Evolutionary conservation across 2,888 invertebrate genomes (phyloP).

Genomic region (Corbicula japonica): DNA sequence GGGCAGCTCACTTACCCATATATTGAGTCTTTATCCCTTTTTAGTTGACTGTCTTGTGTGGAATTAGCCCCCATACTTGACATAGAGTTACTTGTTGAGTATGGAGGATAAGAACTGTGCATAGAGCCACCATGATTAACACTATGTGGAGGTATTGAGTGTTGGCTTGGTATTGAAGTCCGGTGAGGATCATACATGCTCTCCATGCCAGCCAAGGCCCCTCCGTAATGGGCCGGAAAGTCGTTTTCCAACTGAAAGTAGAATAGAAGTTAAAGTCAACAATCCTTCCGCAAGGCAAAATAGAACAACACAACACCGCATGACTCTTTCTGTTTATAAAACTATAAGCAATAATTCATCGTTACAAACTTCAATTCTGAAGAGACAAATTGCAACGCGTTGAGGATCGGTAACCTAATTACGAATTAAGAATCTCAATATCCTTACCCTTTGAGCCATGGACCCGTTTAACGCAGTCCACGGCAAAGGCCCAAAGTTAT

Average conservation of each 20-base stretch:
- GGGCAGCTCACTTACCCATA: conserved; percentile 94
- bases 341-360: conserved; percentile 60
- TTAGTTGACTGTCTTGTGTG: conserved; percentile 87
- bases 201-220: conserved; percentile 74
- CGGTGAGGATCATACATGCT: conserved; percentile 81
- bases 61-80: conserved; percentile 72
- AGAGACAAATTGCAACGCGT: conserved; percentile 48
- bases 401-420: conserved; percentile 59
- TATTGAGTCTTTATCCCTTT: conserved; percentile 99
- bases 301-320: conserved; percentile 29
- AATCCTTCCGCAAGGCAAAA: conserved; percentile 13
- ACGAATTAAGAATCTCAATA: conserved; percentile 55
- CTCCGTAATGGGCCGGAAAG: conserved; percentile 79
- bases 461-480: conserved; percentile 65
- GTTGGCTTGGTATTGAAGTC: conserved; percentile 70
- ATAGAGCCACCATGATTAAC: conserved; percentile 77
- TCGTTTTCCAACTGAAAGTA: conserved; percentile 84
- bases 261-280: conserved; percentile 21
- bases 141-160: conserved; percentile 74
- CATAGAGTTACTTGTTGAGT: conserved; percentile 75
- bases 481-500: conserved; percentile 65
- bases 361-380: conserved; percentile 70
- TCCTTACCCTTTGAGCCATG: conserved; percentile 83
- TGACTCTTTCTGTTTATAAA: conserved; percentile 48
- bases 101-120: conserved; percentile 77